These are phyloP conservation scores for Liposcelis brunnea DNA, from an alignment of 2,888 invertebrate genomes.

Conservation along the genomic window DNA sequence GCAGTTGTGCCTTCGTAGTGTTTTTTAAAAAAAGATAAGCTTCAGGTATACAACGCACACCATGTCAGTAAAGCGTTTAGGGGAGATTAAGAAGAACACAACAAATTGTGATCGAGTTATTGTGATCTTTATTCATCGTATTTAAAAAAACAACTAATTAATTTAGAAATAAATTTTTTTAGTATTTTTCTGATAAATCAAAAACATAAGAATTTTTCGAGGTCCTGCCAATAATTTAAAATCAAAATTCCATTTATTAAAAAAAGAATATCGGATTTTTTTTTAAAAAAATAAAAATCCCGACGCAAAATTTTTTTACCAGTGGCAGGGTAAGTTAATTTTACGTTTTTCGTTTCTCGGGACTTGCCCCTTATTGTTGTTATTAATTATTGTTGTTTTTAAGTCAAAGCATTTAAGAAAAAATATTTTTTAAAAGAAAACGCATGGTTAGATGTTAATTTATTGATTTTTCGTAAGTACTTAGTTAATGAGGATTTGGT, in stretches of 20 bases:
- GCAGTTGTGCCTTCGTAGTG: constrained; percentile 8
- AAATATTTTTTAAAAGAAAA: neutral
- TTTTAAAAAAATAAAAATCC: neutral
- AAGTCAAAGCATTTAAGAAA: neutral
- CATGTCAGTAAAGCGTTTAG: too few relatives aligned
- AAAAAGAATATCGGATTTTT: too few relatives aligned
- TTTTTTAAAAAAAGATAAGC: neutral
- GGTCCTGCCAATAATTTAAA: neutral
- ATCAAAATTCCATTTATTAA: too few relatives aligned
- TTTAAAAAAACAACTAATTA: neutral
- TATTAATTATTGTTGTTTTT: neutral
- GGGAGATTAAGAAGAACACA: too few relatives aligned
- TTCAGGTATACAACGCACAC: neutral
- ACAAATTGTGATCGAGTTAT: too few relatives aligned
- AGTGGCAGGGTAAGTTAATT: too few relatives aligned
- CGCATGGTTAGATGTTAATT: neutral
- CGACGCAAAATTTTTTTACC: neutral
- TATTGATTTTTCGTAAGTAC: too few relatives aligned
- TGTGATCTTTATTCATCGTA: neutral
- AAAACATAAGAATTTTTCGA: neutral
- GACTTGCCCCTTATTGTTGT: neutral
- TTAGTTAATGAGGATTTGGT: too few relatives aligned
- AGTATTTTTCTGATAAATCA: neutral
- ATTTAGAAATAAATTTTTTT: neutral
- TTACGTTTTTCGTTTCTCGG: too few relatives aligned